Evolutionary conservation across 1,140 invertebrate species (phyloP), one percentile per base, ranked within the genome.

Genomic region (Carposina sasakii): DNA sequence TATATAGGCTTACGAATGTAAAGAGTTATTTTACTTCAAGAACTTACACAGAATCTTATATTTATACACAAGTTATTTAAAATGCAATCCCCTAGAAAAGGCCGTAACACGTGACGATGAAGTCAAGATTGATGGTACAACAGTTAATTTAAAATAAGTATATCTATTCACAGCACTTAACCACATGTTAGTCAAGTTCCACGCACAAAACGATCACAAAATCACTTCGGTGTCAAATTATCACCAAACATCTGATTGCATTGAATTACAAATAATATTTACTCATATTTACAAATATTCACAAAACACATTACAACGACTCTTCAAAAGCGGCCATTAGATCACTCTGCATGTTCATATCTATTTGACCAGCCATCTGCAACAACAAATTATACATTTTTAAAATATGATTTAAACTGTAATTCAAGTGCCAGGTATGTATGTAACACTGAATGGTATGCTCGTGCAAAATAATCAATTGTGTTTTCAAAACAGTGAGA

Each of bases 261-360:
- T 82, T 78, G 70, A 72, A 42, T 19, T 26, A 49, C 34, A 26
- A 8, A 63, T 71, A 64, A 63, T 62, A 67, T 67, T 68, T 63
- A 69, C 58, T 74, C 62, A 70, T 76, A 73, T 78, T 60, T 81
- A 79, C 77, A 79, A 68, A 56, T 53, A 63, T 67, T 57, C 57
- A 53, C 59, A 37, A 50, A 63, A 51, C 63, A 62, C 60, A 62
- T 70, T 94, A 95, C 88, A 96, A 90, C 33, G 93, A 95, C 87
- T 97, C 95, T 88, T 98, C 97, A 85, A 98, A 98, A 48, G 94
- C 95, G 70, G 96, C 95, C 95, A 98, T 97, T 73, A 98, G 89
- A 88, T 98, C 96, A 88, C 96, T 98, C 86, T 98, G 97, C 89
- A 95, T 92, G 86, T 98, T 98, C 96, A 98, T 97, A 81, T 98